Base-by-base conservation (phyloP, 2,113 vertebrate genomes). In the Tenebrosternarchus preto region DNA sequence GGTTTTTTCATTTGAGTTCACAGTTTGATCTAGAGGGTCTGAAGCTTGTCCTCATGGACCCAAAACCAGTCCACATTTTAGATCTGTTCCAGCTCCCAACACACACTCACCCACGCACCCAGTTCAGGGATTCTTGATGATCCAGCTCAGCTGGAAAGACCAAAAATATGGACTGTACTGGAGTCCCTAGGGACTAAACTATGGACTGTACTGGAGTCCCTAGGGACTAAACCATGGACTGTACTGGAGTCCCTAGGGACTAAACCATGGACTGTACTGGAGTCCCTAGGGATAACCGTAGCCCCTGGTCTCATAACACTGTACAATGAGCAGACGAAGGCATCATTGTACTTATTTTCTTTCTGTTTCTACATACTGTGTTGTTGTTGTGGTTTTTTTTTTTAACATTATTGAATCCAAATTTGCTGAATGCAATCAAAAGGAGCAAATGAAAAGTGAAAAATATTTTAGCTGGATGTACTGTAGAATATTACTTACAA, bases 401-500 rank as follows among this genome's bases (percentile, higher is more conserved):
- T 53, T 77, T 59, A 0, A 39, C 71, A 80, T 76, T 73, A 64
- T 33, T 64, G 55, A 77, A 27, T 71, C 50, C 81, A 80, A 72
- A 83, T 82, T 75, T 83, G 85, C 82, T 77, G 22, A 83, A 79
- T 76, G 82, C 82, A 84, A 86, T 84, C 72, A 81, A 68, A 71
- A 80, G 55, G 72, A 74, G 70, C 27, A 60, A 63, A 75, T 24
- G 33, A 46, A 16, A 70, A 83, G 60, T 81, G 73, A 33, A 79
- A 57, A 78, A 56, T 73, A 71, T 63, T 84, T 69, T 70, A 68
- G 63, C 70, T 87, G 60, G 64, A 68, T 78, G 31, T 78, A 27
- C 33, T 76, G 55, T 22, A 74, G 83, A 63, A 83, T 86, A 76
- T 83, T 85, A 82, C 85, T 86, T 89, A 83, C 89, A 89, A 89